phyloP scores from a whole-genome alignment of 2,113 vertebrate species.

The Proteles cristata region DNA sequence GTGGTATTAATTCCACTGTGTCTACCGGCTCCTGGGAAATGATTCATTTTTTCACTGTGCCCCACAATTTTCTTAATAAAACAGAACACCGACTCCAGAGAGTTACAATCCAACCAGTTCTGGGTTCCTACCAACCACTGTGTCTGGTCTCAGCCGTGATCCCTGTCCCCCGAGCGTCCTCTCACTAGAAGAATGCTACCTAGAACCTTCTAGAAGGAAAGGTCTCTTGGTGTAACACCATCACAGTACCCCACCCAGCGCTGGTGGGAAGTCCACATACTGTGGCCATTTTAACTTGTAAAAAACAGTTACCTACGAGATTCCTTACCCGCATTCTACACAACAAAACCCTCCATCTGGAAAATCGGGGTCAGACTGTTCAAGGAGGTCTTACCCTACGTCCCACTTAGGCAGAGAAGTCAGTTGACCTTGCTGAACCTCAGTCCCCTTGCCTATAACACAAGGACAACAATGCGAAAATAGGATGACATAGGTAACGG shows the following conservation, averaged over 20 bases:
- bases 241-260: background rate
- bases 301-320: background rate
- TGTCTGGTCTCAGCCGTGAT: background rate
- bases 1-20: background rate
- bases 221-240: background rate
- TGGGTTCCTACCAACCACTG: background rate
- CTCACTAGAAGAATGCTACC: background rate
- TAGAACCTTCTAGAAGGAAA: background rate
- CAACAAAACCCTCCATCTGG: slow-evolving; percentile 2
- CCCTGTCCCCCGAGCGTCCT: background rate
- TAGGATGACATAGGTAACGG: background rate
- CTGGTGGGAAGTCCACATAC: background rate
- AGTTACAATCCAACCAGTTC: background rate
- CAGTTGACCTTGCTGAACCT: background rate
- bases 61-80: background rate
- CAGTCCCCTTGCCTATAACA: background rate
- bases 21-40: background rate
- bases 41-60: background rate
- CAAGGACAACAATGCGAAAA: background rate
- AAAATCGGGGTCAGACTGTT: slow-evolving; percentile 8
- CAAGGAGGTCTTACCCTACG: background rate
- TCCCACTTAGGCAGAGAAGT: background rate
- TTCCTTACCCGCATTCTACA: slow-evolving; percentile 17
- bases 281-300: background rate
- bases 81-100: background rate